These are phyloP conservation scores for Coleophora deauratella DNA, from an alignment of 2,888 invertebrate genomes.

Conservation along the genomic window DNA sequence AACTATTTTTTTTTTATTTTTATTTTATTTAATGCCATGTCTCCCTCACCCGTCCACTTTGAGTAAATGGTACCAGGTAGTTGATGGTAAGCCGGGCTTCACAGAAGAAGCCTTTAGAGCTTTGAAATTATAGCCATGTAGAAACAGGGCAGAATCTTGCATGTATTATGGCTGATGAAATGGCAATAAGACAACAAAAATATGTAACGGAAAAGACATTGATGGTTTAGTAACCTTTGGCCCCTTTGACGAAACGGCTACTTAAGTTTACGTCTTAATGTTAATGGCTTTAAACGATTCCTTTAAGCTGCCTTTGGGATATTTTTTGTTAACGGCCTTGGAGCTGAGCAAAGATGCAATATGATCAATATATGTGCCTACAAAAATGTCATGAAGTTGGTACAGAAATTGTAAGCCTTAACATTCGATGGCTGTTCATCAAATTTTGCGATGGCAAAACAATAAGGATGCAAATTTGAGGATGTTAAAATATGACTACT, in stretches of 20 bases:
- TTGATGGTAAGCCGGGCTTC: slow-evolving; percentile 30
- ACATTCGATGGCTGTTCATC: slow-evolving; percentile 7
- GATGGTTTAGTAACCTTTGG: slow-evolving; percentile 2
- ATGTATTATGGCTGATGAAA: slow-evolving; percentile 13
- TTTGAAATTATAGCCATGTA: slow-evolving; percentile 7
- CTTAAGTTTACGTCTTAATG: slow-evolving; percentile 18
- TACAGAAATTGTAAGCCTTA: slow-evolving; percentile 2
- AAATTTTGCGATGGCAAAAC: slow-evolving; percentile 1
- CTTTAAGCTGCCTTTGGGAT: slow-evolving; percentile 25
- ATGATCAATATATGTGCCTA: slow-evolving; percentile 3
- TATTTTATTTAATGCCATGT: too few relatives aligned
- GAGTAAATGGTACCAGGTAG: slow-evolving; percentile 27
- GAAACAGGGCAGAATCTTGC: slow-evolving; percentile 6
- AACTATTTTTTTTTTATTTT: too few relatives aligned
- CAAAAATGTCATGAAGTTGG: slow-evolving; percentile 6
- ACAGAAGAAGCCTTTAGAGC: slow-evolving; percentile 19
- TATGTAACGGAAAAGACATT: slow-evolving; percentile 6
- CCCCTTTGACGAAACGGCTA: not conserved
- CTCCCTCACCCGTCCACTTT: slow-evolving; percentile 27
- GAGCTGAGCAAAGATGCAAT: slow-evolving; percentile 13
- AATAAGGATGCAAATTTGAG: slow-evolving; percentile 4
- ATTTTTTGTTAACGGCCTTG: slow-evolving; percentile 21
- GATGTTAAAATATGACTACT: slow-evolving; percentile 3
- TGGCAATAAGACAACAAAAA: slow-evolving; percentile 12
- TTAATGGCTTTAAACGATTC: slow-evolving; percentile 17